Evolutionary conservation across 2,797 vertebrate genomes (phyloP).

Genomic region (Anguilla megastoma): DNA sequence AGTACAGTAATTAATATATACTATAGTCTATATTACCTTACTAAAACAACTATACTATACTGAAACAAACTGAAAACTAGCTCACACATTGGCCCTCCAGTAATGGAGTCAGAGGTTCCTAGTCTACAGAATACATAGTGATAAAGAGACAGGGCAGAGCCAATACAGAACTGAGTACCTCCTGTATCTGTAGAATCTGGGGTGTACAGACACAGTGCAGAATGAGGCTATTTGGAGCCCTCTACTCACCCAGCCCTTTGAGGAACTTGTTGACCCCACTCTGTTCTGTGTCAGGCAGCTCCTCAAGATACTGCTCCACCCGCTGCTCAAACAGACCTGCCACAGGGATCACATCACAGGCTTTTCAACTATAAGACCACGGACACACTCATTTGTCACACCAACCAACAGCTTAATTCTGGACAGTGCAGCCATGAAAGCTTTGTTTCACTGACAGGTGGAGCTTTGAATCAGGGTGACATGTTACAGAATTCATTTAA

Average conservation of each 20-base stretch:
- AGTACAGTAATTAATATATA: no score
- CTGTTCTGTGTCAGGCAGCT: slow-evolving; percentile 95
- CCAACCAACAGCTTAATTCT: neutral
- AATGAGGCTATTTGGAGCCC: neutral
- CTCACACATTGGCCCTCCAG: no score
- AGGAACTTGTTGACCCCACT: slow-evolving; percentile 98
- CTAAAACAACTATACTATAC: no score
- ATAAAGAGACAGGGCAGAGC: neutral
- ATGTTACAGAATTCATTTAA: neutral
- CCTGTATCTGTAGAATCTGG: neutral
- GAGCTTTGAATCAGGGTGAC: neutral
- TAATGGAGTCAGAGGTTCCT: no score
- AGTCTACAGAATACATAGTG: neutral
- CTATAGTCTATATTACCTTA: no score
- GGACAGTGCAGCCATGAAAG: neutral
- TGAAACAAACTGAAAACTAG: no score
- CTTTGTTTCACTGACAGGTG: neutral
- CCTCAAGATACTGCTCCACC: slow-evolving; percentile 95
- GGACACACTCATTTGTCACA: neutral
- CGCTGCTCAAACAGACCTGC: slow-evolving; percentile 95
- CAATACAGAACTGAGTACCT: neutral
- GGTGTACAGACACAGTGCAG: neutral
- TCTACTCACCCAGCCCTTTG: slow-evolving; percentile 89
- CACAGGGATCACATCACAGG: neutral
- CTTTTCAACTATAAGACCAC: neutral